Evolutionary conservation across 1,140 invertebrate species (phyloP), one percentile per base, ranked within the genome.

Genomic region (Drosophila funebris): DNA sequence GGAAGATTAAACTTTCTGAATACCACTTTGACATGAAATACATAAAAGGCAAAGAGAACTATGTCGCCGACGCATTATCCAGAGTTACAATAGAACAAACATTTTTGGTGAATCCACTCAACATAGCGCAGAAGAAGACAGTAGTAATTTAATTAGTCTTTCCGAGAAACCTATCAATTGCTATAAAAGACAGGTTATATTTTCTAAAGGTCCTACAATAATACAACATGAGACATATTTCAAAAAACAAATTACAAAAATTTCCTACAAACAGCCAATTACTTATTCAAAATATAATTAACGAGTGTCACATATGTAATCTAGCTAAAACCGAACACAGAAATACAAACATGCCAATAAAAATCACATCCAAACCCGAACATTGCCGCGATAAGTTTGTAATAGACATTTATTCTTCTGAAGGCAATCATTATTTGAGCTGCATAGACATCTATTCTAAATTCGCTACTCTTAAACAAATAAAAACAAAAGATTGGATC

Each of bases 171-270:
- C 44, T 1, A 48, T 48, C 7, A 48, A 48, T 20, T 27, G 18
- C 11, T 20, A 9, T 5, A n/a, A n/a, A 48, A 48, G 44, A 48
- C 24, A 48, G 13, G n/a, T 29, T 5, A 50, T 50, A 50, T 50
- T 50, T 31, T 14, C 46, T 9, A 50, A 50, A 33, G 46, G 27
- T 1, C 46, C n/a, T n/a, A n/a, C 0, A 14, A 16, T 20, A 53
- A 11, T 11, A 53, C 11, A 33, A 33, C 9, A 9, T 4, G 29
- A 33, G 31, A 37, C 29, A 53, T 36, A 53, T 36, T 53, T 20
- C 46, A 64, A 8, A 64, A 64, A 54, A 64, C 62, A n/a, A n/a
- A n/a, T n/a, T 18, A 27, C 9, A 14, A 62, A 50, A 50, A 61
- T 14, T 61, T 48, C 24, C 44, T n/a, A n/a, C 58, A 16, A 61